Evolutionary conservation across 2,113 vertebrate species (phyloP).

Genomic region (Macaca mulatta): DNA sequence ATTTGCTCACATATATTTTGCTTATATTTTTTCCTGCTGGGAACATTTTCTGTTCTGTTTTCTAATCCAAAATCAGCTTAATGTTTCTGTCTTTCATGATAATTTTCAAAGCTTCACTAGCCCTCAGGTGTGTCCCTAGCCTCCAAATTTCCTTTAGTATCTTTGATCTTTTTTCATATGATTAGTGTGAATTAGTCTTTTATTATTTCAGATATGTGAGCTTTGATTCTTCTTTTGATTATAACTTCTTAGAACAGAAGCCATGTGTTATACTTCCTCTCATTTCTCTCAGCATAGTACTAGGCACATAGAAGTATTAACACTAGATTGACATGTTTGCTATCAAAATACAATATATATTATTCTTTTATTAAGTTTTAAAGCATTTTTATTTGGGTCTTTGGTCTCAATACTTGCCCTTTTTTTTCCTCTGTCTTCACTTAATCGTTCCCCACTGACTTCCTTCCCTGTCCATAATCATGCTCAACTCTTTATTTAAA

Average conservation of each 20-base stretch:
- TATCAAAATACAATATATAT: neutral
- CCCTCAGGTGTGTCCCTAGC: neutral
- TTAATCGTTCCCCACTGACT: neutral
- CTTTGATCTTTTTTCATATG: neutral
- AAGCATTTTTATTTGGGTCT: neutral
- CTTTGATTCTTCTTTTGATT: neutral
- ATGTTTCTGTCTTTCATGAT: neutral
- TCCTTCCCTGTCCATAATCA: neutral
- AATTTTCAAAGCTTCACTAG: neutral
- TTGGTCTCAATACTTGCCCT: neutral
- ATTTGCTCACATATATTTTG: neutral
- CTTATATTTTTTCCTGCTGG: neutral
- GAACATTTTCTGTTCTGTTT: neutral
- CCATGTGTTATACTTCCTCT: neutral
- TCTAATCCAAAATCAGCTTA: neutral
- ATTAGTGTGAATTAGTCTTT: neutral
- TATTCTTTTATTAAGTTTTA: neutral
- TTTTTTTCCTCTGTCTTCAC: neutral
- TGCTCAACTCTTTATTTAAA: neutral
- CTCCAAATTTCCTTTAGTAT: neutral
- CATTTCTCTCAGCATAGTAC: neutral
- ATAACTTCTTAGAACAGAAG: neutral
- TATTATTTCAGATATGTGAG: neutral
- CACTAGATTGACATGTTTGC: neutral
- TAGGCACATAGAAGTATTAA: neutral